phyloP scores from a whole-genome alignment of 2,113 vertebrate genomes.

The Naja naja region DNA sequence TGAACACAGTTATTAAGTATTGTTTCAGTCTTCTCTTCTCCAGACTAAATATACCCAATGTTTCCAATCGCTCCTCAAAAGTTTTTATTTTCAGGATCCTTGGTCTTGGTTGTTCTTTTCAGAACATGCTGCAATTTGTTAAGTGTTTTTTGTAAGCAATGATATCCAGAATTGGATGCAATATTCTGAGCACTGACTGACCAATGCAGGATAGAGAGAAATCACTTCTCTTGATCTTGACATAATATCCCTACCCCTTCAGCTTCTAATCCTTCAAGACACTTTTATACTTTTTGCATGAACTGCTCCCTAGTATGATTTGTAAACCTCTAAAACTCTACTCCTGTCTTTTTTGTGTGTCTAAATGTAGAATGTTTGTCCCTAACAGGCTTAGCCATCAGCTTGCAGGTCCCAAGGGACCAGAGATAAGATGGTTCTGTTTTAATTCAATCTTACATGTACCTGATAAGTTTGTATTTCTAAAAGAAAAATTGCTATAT shows the following conservation, averaged over 20 bases:
- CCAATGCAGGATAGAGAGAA: neutral
- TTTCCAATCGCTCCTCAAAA: neutral
- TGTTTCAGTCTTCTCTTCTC: neutral
- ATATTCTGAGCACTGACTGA: neutral
- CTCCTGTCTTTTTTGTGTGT: neutral
- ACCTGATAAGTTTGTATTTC: too few relatives aligned
- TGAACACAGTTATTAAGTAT: neutral
- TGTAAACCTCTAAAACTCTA: neutral
- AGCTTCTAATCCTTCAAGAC: neutral
- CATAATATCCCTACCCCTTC: neutral
- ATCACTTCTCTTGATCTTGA: neutral
- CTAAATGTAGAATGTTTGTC: neutral
- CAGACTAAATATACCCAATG: neutral
- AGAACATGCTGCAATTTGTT: neutral
- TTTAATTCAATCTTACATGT: neutral
- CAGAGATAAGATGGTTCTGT: too few relatives aligned
- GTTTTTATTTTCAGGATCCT: neutral
- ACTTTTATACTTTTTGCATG: neutral
- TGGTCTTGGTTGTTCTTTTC: neutral
- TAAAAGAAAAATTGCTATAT: neutral
- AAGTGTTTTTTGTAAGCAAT: neutral
- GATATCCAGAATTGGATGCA: neutral
- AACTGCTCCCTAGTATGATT: neutral
- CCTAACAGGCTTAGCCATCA: neutral
- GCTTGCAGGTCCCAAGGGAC: too few relatives aligned